A percentile compares a stretch with the other conserved stretches of the same genome.
These are phyloP conservation scores for Enteromius trimaculatus DNA, from an alignment of 2,797 vertebrate species.

Conservation along the genomic window DNA sequence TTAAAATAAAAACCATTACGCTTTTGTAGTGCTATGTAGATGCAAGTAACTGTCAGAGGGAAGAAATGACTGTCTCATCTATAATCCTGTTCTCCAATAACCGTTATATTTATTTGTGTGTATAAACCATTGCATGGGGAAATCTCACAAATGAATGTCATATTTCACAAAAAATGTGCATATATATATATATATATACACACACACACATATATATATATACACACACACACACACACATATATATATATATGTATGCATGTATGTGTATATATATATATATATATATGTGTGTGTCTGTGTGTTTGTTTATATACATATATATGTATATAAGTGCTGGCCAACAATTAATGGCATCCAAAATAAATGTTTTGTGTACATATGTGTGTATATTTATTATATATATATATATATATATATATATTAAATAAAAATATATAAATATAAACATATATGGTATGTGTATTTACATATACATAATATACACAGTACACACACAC, in stretches of 20 bases:
- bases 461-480: too few species aligned
- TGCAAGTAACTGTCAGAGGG: background rate
- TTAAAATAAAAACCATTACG: background rate
- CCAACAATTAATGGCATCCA: too few species aligned
- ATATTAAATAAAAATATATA: too few species aligned
- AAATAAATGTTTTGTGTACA: too few species aligned
- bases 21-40: background rate
- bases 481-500: too few species aligned
- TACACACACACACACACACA: too few species aligned
- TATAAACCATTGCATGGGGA: background rate
- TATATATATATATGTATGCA: too few species aligned
- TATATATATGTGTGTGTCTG: background rate
- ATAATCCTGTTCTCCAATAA: background rate
- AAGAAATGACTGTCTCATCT: background rate
- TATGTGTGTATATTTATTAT: background rate
- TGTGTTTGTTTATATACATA: too few species aligned
- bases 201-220: too few species aligned
- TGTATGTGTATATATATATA: background rate
- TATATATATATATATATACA: too few species aligned
- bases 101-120: background rate
- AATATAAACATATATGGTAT: too few species aligned
- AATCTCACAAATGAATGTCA: slow-evolving; percentile 5
- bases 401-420: background rate
- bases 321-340: background rate
- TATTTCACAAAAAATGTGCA: background rate